Evolutionary conservation across 2,113 vertebrate species (phyloP), one percentile per base, ranked within the genome.

Genomic region (Urocynchramus pylzowi): DNA sequence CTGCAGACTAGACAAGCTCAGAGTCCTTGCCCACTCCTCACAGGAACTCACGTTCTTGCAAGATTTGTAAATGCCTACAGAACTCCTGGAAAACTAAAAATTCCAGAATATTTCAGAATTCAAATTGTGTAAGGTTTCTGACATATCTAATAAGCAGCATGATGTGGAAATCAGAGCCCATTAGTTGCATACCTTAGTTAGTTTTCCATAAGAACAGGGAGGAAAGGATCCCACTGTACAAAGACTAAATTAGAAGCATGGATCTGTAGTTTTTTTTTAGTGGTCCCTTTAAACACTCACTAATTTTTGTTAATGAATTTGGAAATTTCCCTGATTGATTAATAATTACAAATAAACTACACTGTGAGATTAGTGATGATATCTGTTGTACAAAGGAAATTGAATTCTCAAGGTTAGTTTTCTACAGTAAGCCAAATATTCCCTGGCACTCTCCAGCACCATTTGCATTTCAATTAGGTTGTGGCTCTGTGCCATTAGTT

Each of bases 401-500:
- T 69, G 47, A 88, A 82, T 91, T 79, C 88, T 93, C 83, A 91
- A 95, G 81, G 83, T 82, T 83, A 77, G 49, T 68, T 91, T 92
- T 45, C 67, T 94, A 67, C 37, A 85, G 42, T 41, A 76, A 74
- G 53, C 82, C 92, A 96, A 79, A 97, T 79, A 91, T 83, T 95
- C 63, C 57, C 75, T 91, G 83, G 79, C 73, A 89, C 70, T 95
- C 57, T 80, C 79, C 76, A 88, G 67, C 41, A 67, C 56, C 61
- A 92, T 94, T 96, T 97, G 91, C 71, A 95, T 97, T 97, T 97
- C 93, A 95, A 86, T 91, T 81, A 93, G 57, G 21, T 42, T 63
- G n/a, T 92, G 95, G 65, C 81, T 91, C 56, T 80, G 49, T 95
- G 65, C 54, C 95, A 75, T 50, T 47, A 26, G 22, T 90, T 69